Percentiles rank a stretch among this genome's conserved stretches.
Conservation (phyloP, 2,888 invertebrate genomes). For the Penaeus monodon region DNA sequence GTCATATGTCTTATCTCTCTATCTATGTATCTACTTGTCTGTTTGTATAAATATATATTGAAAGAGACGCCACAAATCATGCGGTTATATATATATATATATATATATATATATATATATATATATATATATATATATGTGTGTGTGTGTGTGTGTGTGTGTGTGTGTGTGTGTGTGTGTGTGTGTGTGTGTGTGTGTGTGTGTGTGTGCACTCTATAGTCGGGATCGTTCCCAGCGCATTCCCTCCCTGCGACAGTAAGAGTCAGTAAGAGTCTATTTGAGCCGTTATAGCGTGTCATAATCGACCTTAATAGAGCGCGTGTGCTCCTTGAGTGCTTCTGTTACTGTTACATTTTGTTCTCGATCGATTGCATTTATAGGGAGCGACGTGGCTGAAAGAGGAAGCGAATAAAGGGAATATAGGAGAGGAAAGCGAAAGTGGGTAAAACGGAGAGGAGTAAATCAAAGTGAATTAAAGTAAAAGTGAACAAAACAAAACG, state of each 20-base stretch:
- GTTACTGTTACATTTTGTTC: no score
- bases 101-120: neutral
- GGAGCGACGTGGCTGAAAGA: neutral
- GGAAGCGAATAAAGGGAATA: slow-evolving; percentile 16
- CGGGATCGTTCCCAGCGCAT: neutral
- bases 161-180: slow-evolving; percentile 16
- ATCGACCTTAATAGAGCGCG: slow-evolving; percentile 43
- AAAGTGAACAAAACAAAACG: neutral
- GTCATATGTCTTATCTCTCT: no score
- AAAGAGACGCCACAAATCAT: neutral
- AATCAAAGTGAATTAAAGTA: neutral
- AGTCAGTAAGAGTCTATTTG: slow-evolving; percentile 27
- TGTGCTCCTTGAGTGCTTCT: neutral
- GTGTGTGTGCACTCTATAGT: neutral
- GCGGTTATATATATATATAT: neutral
- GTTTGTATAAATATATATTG: neutral
- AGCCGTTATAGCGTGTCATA: slow-evolving; percentile 41
- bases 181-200: slow-evolving; percentile 16
- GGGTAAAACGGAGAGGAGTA: neutral
- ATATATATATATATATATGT: neutral
- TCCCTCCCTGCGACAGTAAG: no score
- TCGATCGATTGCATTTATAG: neutral
- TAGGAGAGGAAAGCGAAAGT: neutral
- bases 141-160: slow-evolving; percentile 16
- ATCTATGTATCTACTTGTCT: slow-evolving; percentile 5